phyloP scores from a whole-genome alignment of 2,888 invertebrate species.

The Yponomeuta sedellus region DNA sequence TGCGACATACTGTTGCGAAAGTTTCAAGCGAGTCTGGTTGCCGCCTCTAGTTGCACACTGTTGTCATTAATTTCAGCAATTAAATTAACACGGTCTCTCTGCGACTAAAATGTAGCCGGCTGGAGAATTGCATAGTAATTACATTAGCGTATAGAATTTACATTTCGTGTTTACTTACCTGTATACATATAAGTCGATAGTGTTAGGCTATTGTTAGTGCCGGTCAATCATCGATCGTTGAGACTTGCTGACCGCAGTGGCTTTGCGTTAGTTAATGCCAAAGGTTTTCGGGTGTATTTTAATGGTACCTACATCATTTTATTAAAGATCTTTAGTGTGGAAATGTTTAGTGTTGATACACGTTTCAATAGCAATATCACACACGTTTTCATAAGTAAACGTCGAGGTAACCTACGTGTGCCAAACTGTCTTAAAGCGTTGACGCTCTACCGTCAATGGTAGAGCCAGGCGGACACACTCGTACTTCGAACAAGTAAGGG shows the following conservation, averaged over 20 bases:
- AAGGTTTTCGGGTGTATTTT: no score
- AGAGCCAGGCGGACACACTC: no score
- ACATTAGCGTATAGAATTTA: background rate
- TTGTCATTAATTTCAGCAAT: conserved; percentile 14
- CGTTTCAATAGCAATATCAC: no score
- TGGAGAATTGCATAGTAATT: conserved; percentile 4
- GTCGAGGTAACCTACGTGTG: no score
- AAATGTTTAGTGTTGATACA: no score
- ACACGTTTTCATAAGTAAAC: no score
- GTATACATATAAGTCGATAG: background rate
- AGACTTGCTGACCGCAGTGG: background rate
- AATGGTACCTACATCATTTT: no score
- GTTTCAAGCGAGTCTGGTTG: conserved; percentile 4
- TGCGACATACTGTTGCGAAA: conserved; percentile 32
- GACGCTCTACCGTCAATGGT: no score
- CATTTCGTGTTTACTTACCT: conserved; percentile 1
- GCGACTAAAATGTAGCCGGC: conserved; percentile 3
- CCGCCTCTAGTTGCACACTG: conserved; percentile 5
- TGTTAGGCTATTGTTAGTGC: background rate
- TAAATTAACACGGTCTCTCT: conserved; percentile 4
- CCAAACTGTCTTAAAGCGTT: no score
- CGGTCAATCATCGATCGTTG: background rate
- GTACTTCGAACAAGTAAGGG: no score
- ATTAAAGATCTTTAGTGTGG: no score
- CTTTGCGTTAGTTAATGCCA: no score